These are phyloP conservation scores for Megalopta genalis DNA, from an alignment of 1,140 invertebrate species.

Conservation along the genomic window DNA sequence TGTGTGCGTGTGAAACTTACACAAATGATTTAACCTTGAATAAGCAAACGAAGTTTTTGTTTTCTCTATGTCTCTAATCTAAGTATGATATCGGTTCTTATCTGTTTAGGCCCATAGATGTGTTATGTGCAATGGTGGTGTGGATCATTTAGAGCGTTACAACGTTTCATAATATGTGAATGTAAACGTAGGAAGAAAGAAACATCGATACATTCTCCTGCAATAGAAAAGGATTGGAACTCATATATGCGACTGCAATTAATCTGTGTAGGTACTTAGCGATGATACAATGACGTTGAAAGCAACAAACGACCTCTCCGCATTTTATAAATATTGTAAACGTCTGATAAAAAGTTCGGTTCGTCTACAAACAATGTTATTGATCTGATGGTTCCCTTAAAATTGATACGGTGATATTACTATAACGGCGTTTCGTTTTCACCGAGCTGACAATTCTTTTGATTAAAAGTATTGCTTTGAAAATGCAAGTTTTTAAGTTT, in stretches of 20 bases:
- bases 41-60: constrained; percentile 9
- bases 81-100: neutral
- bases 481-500: constrained; percentile 32
- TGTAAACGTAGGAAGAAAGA: neutral
- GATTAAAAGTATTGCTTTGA: constrained; percentile 43
- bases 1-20: constrained; percentile 23
- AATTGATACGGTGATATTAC: constrained; percentile 14
- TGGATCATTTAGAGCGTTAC: neutral
- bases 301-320: constrained; percentile 17
- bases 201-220: neutral
- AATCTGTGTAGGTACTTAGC: neutral
- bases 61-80: neutral
- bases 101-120: constrained; percentile 23
- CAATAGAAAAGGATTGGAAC: neutral
- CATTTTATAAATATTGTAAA: constrained; percentile 2
- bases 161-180: constrained; percentile 13
- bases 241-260: neutral
- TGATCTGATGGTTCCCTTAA: neutral
- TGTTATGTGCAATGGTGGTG: neutral
- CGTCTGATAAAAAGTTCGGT: neutral
- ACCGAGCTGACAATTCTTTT: constrained; percentile 3
- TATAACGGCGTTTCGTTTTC: neutral
- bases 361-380: constrained; percentile 1
- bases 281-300: constrained; percentile 21
- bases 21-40: constrained; percentile 24